A percentile compares a stretch with the other conserved stretches of the same genome.
Evolutionary conservation across 2,797 vertebrate species (phyloP).

Genomic region (Notamacropus eugenii): DNA sequence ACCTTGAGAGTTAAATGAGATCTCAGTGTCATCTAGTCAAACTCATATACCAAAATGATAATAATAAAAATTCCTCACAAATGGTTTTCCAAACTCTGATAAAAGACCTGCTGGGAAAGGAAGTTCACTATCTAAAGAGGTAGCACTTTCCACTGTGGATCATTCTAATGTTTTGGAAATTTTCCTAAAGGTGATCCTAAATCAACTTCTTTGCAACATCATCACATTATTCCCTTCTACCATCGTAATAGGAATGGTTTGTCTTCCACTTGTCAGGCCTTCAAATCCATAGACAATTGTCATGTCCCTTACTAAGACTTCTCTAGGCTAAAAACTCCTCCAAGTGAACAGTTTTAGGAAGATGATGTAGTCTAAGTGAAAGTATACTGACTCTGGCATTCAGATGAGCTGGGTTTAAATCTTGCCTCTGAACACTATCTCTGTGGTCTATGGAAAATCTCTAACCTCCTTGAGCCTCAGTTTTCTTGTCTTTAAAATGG

Average conservation of each 20-base stretch:
- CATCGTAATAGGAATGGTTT: not conserved
- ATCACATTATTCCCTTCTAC: not conserved
- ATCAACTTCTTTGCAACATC: not conserved
- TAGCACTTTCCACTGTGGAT: not conserved
- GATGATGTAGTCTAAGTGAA: not conserved
- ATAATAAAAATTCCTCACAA: not conserved
- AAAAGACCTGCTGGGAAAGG: not conserved
- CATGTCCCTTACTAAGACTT: not conserved
- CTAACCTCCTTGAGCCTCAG: not conserved
- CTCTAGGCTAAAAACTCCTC: not conserved
- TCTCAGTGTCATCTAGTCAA: not conserved
- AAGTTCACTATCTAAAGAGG: not conserved
- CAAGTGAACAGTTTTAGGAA: not conserved
- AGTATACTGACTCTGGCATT: not conserved
- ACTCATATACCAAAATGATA: not conserved
- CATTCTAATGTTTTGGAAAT: not conserved
- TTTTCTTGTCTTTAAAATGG: not conserved
- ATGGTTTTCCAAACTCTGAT: not conserved
- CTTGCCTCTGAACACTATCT: not conserved
- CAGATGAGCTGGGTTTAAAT: not conserved
- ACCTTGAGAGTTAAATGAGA: not conserved
- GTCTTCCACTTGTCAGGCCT: not conserved
- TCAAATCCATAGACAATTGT: not conserved
- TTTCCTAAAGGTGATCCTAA: not conserved
- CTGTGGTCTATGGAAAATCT: not conserved